These are phyloP conservation scores for Boleophthalmus pectinirostris DNA, from an alignment of 2,113 vertebrate genomes.

Conservation along the genomic window DNA sequence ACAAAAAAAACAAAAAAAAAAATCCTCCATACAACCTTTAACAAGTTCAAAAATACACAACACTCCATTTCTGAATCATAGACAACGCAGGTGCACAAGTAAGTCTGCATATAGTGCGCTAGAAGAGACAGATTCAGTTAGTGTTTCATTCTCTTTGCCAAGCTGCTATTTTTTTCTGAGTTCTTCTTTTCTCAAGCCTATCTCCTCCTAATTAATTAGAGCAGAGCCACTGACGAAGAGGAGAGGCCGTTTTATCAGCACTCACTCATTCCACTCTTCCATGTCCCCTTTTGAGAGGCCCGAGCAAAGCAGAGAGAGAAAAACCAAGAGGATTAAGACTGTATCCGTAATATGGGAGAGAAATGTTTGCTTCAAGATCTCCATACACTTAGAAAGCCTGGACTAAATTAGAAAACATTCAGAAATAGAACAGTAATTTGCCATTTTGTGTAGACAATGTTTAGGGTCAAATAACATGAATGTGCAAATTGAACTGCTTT, in stretches of 20 bases:
- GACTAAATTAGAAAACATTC: background rate
- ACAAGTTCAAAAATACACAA: background rate
- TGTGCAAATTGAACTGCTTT: background rate
- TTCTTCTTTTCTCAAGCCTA: conserved; percentile 31
- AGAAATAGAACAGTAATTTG: background rate
- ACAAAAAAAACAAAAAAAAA: no score
- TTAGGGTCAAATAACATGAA: background rate
- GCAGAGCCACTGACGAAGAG: conserved; percentile 46
- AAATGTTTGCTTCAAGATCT: background rate
- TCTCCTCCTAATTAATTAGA: conserved; percentile 66
- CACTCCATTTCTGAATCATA: conserved; percentile 8
- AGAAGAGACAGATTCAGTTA: conserved; percentile 36
- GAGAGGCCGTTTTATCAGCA: conserved; percentile 60
- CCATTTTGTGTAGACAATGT: background rate
- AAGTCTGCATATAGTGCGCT: conserved; percentile 5
- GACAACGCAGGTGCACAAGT: conserved; percentile 19
- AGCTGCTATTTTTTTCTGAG: conserved; percentile 21
- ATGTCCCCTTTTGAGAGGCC: conserved; percentile 29
- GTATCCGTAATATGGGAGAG: background rate
- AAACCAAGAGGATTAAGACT: background rate
- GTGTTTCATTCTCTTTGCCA: conserved; percentile 33
- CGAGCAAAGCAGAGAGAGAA: conserved; percentile 19
- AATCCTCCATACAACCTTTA: no score
- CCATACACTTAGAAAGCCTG: background rate
- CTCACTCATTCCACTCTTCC: conserved; percentile 47